phyloP scores from a whole-genome alignment of 53 echinoderm and acorn worm species.

The Echinarachnius parma region DNA sequence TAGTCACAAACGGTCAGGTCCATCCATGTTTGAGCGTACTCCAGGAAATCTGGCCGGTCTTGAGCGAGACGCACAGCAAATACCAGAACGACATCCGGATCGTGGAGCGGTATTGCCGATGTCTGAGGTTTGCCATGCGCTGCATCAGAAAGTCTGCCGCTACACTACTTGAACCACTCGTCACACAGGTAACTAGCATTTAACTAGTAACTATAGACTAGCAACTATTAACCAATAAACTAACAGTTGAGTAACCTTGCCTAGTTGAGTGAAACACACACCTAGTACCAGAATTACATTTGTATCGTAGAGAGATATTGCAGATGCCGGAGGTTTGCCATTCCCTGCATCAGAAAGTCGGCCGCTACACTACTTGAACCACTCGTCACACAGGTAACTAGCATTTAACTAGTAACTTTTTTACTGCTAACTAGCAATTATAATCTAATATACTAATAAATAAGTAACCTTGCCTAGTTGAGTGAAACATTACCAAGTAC shows the following conservation, averaged over 20 bases:
- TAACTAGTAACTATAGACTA: too few species aligned
- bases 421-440: too few species aligned
- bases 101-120: slow-evolving; percentile 92
- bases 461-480: too few species aligned
- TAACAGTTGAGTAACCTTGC: too few species aligned
- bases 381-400: slow-evolving; percentile 86
- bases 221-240: too few species aligned
- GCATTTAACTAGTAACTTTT: too few species aligned
- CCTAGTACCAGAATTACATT: slow-evolving; percentile 78
- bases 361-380: slow-evolving; percentile 76
- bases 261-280: slow-evolving; percentile 69
- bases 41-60: slow-evolving; percentile 89
- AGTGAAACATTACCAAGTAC: too few species aligned
- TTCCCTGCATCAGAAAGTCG: slow-evolving; percentile 81
- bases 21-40: slow-evolving; percentile 84
- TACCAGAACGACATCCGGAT: slow-evolving; percentile 85
- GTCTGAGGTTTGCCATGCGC: slow-evolving; percentile 87
- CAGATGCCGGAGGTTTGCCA: slow-evolving; percentile 86
- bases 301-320: slow-evolving; percentile 94
- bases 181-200: slow-evolving; percentile 89
- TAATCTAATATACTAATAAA: too few species aligned
- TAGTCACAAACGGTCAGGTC: slow-evolving; percentile 71
- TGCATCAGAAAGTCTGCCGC: slow-evolving; percentile 82
- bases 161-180: slow-evolving; percentile 74
- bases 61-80: slow-evolving; percentile 68